These are phyloP conservation scores for Crotalus horridus DNA, from an alignment of 2,113 vertebrate genomes.

Conservation along the genomic window DNA sequence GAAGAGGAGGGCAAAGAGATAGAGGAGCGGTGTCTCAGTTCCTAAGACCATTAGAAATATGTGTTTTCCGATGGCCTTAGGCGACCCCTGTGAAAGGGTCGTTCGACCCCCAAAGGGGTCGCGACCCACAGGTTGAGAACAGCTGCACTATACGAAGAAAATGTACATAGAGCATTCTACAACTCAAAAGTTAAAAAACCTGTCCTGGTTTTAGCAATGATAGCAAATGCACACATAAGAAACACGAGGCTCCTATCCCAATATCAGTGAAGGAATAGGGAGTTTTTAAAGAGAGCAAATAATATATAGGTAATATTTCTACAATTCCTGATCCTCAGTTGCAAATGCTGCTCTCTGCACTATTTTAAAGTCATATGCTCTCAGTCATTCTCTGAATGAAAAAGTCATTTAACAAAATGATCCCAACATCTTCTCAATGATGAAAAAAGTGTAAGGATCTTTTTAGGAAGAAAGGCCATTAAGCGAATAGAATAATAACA, in stretches of 20 bases:
- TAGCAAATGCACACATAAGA: neutral
- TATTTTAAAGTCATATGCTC: neutral
- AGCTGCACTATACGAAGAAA: no score
- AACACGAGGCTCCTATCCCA: neutral
- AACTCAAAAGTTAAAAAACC: neutral
- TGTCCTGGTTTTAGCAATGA: neutral
- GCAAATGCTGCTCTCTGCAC: neutral
- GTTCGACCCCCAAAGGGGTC: no score
- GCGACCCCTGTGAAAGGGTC: no score
- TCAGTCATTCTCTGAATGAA: neutral
- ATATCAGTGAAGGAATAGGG: neutral
- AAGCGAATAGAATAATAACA: neutral
- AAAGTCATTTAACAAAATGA: neutral
- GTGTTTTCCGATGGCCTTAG: no score
- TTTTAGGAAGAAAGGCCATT: neutral
- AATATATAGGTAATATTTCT: neutral
- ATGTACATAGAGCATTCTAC: neutral
- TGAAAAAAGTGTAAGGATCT: neutral
- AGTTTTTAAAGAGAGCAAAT: neutral
- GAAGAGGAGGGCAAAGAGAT: no score
- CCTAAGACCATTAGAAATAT: no score
- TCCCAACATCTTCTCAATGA: neutral
- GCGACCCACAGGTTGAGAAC: no score
- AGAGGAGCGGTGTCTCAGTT: no score
- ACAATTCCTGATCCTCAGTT: neutral